These are phyloP conservation scores for Mormoops blainvillei DNA, from an alignment of 2,113 vertebrate genomes.

Conservation along the genomic window DNA sequence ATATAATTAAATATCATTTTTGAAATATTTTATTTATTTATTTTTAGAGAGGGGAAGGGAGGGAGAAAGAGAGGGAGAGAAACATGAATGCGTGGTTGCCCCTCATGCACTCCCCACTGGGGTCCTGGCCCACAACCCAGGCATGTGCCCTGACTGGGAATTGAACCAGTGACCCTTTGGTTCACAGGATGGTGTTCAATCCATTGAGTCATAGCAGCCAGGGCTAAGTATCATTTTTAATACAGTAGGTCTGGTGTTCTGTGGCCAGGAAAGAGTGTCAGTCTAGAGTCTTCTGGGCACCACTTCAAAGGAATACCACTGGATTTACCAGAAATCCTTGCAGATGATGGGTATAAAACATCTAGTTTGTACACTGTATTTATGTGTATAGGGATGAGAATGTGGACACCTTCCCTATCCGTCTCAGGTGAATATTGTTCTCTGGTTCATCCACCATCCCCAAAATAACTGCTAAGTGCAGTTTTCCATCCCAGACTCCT, in stretches of 20 bases:
- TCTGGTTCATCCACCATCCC: neutral
- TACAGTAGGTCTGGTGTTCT: neutral
- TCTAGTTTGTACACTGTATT: neutral
- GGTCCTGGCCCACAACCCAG: too few relatives aligned
- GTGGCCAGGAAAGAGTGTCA: neutral
- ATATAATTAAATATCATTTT: neutral
- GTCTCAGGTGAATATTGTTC: neutral
- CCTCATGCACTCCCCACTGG: too few relatives aligned
- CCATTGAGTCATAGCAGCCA: too few relatives aligned
- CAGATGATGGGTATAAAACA: neutral
- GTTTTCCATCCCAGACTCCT: neutral
- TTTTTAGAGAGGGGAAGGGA: too few relatives aligned
- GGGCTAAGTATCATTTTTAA: neutral
- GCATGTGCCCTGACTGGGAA: too few relatives aligned
- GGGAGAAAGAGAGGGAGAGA: too few relatives aligned
- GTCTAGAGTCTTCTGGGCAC: neutral
- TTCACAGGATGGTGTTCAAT: too few relatives aligned
- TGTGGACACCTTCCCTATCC: neutral
- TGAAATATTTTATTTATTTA: too few relatives aligned
- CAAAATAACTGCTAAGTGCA: neutral
- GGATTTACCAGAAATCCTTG: neutral
- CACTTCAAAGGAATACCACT: neutral
- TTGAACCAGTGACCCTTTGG: too few relatives aligned
- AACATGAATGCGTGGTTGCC: too few relatives aligned
- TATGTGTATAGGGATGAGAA: neutral